These are phyloP conservation scores for Hydrozoanthus gracilis DNA, from an alignment of 92 coral and sea anemone genomes.

Conservation along the genomic window DNA sequence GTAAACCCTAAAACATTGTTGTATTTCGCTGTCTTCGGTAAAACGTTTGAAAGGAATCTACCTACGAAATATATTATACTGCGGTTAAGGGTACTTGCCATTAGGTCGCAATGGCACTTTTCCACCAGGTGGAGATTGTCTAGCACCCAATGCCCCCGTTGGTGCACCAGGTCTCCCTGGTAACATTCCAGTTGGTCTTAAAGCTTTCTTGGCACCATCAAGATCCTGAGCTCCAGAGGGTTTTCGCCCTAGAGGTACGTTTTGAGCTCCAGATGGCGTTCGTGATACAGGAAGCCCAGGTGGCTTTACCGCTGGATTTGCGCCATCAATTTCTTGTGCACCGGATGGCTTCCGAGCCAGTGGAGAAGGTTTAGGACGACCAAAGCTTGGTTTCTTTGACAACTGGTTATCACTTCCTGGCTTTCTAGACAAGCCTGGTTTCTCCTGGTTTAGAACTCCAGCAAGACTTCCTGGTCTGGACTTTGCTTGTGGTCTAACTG, in stretches of 20 bases:
- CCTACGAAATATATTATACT: slow-evolving; percentile 1
- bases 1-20: too few relatives aligned
- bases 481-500: slow-evolving; percentile 24
- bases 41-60: neutral
- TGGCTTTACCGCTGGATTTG: neutral
- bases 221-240: slow-evolving; percentile 46
- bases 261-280: slow-evolving; percentile 32
- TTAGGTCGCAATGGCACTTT: slow-evolving; percentile 27
- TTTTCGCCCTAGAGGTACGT: slow-evolving; percentile 39
- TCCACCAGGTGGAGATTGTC: slow-evolving; percentile 24
- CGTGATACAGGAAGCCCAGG: slow-evolving; percentile 38
- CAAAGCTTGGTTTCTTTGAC: slow-evolving; percentile 45
- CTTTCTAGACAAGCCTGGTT: slow-evolving; percentile 14
- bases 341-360: slow-evolving; percentile 19
- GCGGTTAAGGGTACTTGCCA: slow-evolving; percentile 14
- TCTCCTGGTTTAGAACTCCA: slow-evolving; percentile 51
- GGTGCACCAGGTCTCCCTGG: slow-evolving; percentile 33
- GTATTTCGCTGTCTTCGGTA: too few relatives aligned
- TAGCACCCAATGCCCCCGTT: slow-evolving; percentile 13
- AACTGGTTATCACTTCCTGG: slow-evolving; percentile 43
- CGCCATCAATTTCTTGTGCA: slow-evolving; percentile 22
- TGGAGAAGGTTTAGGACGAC: slow-evolving; percentile 24
- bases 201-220: slow-evolving; percentile 29
- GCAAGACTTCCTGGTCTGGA: slow-evolving; percentile 64
- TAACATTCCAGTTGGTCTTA: slow-evolving; percentile 7